Conservation (phyloP, 2,797 vertebrate species). For the Chaenodraco wilsoni region DNA sequence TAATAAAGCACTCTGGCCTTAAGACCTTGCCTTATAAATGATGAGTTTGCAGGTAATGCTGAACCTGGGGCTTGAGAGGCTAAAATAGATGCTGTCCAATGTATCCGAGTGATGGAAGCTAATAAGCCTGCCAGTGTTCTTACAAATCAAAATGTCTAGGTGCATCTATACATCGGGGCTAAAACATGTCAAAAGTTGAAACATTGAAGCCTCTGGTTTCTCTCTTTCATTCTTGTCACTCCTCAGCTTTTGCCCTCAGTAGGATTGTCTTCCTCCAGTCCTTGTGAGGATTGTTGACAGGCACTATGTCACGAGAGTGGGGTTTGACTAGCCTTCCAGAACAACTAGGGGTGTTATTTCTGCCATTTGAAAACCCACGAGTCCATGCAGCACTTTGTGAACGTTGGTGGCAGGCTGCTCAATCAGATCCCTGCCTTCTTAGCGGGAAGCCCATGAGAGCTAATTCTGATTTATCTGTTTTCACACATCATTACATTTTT, state of each 20-base stretch:
- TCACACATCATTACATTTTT: constrained; percentile 50
- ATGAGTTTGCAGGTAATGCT: background rate
- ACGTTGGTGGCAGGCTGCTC: constrained; percentile 24
- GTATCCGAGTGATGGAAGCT: constrained; percentile 4
- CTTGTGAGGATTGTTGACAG: constrained; percentile 32
- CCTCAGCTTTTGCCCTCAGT: constrained; percentile 10
- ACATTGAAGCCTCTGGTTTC: background rate
- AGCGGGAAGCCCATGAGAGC: constrained; percentile 15
- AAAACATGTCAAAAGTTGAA: constrained; percentile 29
- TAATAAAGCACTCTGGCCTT: background rate
- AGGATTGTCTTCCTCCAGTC: constrained; percentile 28
- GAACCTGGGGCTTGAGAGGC: background rate
- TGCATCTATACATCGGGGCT: constrained; percentile 36
- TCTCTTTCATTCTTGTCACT: constrained; percentile 20
- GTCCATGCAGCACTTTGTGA: constrained; percentile 17
- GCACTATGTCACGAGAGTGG: constrained; percentile 14
- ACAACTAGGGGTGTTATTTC: constrained; percentile 2
- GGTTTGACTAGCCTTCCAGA: constrained; percentile 22
- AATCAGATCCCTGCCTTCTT: constrained; percentile 23
- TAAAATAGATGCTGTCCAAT: background rate
- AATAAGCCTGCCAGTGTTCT: constrained; percentile 17
- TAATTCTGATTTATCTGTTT: constrained; percentile 50
- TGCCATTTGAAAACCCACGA: constrained; percentile 11
- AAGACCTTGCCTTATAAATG: background rate
- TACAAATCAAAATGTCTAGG: constrained; percentile 8